A percentile compares a stretch with the other conserved stretches of the same genome.
phyloP scores from a whole-genome alignment of 2,797 vertebrate species.

The Oryzias dopingdopingensis region DNA sequence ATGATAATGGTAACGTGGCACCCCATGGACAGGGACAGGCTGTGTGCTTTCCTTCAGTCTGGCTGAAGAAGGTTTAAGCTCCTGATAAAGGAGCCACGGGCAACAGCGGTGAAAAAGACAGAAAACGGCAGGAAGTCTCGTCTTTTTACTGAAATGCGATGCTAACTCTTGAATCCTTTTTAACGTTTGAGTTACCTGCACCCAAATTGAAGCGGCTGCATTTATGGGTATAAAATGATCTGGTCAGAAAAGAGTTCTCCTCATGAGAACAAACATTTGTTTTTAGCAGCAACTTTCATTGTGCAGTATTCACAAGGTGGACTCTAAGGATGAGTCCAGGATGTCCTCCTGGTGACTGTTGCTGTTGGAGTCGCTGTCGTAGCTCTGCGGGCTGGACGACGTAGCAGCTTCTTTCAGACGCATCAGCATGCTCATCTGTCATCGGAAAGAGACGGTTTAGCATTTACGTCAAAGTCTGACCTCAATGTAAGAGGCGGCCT shows the following conservation, averaged over 20 bases:
- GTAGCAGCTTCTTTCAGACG: constrained; percentile 96
- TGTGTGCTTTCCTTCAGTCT: constrained; percentile 53
- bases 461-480: not conserved
- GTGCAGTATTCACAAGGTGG: constrained; percentile 84
- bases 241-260: constrained; percentile 15
- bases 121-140: constrained; percentile 54
- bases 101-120: constrained; percentile 64
- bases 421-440: constrained; percentile 98
- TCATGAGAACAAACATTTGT: constrained; percentile 13
- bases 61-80: constrained; percentile 47
- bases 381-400: constrained; percentile 96
- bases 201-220: constrained; percentile 75
- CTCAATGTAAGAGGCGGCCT: not conserved
- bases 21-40: constrained; percentile 66
- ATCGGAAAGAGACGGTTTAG: not conserved
- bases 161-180: constrained; percentile 23
- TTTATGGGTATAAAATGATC: constrained; percentile 56
- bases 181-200: constrained; percentile 80
- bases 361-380: constrained; percentile 98
- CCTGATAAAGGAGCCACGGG: constrained; percentile 55
- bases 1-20: constrained; percentile 24
- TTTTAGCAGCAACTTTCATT: constrained; percentile 15
- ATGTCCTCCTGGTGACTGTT: constrained; percentile 96
- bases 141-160: constrained; percentile 46
- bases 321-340: constrained; percentile 94